phyloP scores from a whole-genome alignment of 2,113 vertebrate genomes.

The Erythrolamprus reginae region DNA sequence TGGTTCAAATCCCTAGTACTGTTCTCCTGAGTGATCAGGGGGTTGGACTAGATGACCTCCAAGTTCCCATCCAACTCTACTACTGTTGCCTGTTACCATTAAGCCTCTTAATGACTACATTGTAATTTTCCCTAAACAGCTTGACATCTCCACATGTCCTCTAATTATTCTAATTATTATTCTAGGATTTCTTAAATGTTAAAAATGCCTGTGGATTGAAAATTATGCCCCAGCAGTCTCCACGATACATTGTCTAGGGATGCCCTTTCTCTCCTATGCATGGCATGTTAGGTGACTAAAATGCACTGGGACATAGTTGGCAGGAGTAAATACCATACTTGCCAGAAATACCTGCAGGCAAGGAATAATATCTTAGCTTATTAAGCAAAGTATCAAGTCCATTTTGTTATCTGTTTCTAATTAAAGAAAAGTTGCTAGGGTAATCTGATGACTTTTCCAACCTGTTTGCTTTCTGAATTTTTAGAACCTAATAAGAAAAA shows the following conservation, averaged over 20 bases:
- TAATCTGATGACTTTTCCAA: slow-evolving; percentile 2
- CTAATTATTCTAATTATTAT: not conserved
- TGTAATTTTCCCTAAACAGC: not conserved
- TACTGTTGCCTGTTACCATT: too few species aligned
- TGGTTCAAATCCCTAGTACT: too few species aligned
- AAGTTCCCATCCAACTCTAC: too few species aligned
- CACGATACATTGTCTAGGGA: not conserved
- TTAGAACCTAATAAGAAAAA: slow-evolving; percentile 61
- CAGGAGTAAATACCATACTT: not conserved
- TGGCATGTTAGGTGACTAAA: not conserved
- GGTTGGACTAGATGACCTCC: too few species aligned
- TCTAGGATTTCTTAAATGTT: not conserved
- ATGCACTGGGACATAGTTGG: not conserved
- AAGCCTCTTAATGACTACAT: not conserved
- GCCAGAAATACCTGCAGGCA: not conserved
- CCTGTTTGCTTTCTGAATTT: slow-evolving; percentile 35
- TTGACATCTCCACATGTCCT: not conserved
- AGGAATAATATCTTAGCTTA: not conserved
- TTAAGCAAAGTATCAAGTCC: not conserved
- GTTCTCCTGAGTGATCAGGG: too few species aligned
- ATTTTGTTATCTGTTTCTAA: not conserved
- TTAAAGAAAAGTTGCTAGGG: not conserved
- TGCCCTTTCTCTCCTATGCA: not conserved
- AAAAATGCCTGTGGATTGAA: not conserved
- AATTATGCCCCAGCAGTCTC: not conserved